Evolutionary conservation across 2,113 vertebrate species (phyloP), one percentile per base, ranked within the genome.

Genomic region (Collichthys lucidus): DNA sequence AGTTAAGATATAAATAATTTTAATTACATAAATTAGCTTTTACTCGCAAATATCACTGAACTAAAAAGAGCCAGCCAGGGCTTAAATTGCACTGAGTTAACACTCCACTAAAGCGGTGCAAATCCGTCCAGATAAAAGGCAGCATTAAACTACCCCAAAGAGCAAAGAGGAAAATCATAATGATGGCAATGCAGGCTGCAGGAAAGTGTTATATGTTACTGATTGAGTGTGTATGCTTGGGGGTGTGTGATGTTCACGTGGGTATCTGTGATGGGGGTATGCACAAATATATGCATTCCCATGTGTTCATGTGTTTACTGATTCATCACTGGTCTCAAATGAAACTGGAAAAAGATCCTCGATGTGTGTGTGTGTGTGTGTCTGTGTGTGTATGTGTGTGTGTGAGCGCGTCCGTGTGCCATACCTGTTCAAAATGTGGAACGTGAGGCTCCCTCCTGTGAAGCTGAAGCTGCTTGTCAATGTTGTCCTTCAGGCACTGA

Each of bases 401-500:
- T n/a, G 49, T 6, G 26, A 2, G 46, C 10, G 77, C 22, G 59
- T 85, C 46, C 35, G 19, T 66, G 69, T 14, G 69, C n/a, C 67
- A 77, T 97, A 99, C 97, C 97, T 97, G 97, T 85, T 91, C 94
- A 82, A 94, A 92, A 0, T 90, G 92, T 1, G 72, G 80, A 81
- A 85, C 80, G 75, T 93, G 78, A 4, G 92, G 89, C 0, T 95
- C 88, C 46, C 92, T 93, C 17, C 96, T 95, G 83, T 97, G 96
- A 85, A 95, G 96, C 91, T 94, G 94, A 46, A 95, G 92, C 95
- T 99, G 97, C 93, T 97, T 97, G 31, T 96, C 92, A 84, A 98
- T 98, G 96, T 97, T 97, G 92, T 99, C 97, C 59, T 95, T 95
- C 94, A 99, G 94, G 94, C 97, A 98, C 96, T 98, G 97, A 93